phyloP scores from a whole-genome alignment of 2,888 invertebrate genomes.

The Eristalis pertinax region DNA sequence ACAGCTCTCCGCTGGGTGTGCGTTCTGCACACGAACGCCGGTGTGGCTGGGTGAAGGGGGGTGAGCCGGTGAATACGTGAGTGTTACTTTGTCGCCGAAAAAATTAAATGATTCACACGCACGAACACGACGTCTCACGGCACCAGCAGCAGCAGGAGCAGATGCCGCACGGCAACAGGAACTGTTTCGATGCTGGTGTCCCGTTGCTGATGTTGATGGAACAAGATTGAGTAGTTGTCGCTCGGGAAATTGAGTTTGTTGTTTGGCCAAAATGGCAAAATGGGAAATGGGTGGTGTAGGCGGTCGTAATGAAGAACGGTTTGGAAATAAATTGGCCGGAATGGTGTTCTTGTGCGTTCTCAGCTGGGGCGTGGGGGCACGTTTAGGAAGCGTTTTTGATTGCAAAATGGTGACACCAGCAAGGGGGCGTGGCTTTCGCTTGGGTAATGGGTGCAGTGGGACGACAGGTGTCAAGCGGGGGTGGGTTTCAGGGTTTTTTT shows the following conservation, averaged over 20 bases:
- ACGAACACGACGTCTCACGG: neutral
- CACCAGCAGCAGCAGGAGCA: neutral
- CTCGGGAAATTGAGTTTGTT: constrained; percentile 65
- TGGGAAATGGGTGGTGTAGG: constrained; percentile 34
- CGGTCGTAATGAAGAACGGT: constrained; percentile 32
- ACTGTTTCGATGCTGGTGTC: neutral
- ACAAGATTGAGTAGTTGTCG: constrained; percentile 53
- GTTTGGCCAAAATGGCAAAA: constrained; percentile 18
- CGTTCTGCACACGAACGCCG: no score
- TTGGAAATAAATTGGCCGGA: constrained; percentile 38
- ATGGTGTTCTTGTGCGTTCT: neutral
- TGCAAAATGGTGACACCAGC: neutral
- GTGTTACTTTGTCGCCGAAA: constrained; percentile 16
- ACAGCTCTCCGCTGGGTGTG: neutral
- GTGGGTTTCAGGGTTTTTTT: neutral
- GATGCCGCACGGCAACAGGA: neutral
- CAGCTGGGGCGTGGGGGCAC: no score
- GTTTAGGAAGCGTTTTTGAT: neutral
- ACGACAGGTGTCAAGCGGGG: neutral
- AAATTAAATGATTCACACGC: neutral
- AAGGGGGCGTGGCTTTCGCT: no score
- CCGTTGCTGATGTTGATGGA: constrained; percentile 20
- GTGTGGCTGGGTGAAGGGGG: neutral
- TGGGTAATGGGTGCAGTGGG: no score
- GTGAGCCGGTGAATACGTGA: neutral